phyloP scores from a whole-genome alignment of 2,888 invertebrate species.

The Busseola fusca region DNA sequence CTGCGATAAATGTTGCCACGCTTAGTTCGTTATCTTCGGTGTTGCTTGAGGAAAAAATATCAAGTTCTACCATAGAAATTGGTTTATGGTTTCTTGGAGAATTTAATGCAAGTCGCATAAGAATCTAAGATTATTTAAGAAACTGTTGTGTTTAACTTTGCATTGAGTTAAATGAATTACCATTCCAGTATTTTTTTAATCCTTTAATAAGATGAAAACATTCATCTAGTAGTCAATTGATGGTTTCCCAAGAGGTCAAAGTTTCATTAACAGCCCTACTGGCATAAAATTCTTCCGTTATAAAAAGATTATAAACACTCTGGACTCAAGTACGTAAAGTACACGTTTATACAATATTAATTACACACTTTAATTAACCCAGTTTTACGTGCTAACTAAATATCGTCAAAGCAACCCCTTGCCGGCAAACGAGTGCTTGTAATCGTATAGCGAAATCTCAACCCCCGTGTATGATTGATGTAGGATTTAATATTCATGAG shows the following conservation, averaged over 20 bases:
- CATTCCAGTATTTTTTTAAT: not conserved
- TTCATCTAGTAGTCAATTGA: constrained; percentile 2
- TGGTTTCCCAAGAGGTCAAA: not conserved
- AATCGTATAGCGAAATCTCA: constrained; percentile 71
- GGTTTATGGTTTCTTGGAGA: constrained; percentile 13
- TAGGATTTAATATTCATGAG: constrained; percentile 86
- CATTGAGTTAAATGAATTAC: not conserved
- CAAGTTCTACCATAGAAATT: constrained; percentile 47
- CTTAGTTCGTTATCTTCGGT: constrained; percentile 68
- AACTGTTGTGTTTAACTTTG: not conserved
- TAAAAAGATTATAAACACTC: constrained; percentile 29
- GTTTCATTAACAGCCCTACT: not conserved
- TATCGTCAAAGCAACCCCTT: constrained; percentile 71
- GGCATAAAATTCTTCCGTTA: constrained; percentile 19
- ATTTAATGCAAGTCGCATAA: not conserved
- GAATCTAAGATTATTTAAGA: too few species aligned
- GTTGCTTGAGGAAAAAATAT: constrained; percentile 59
- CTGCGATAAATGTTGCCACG: constrained; percentile 69
- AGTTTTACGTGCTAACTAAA: constrained; percentile 67
- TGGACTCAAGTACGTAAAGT: constrained; percentile 33
- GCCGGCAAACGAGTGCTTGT: constrained; percentile 71
- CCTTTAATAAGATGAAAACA: not conserved
- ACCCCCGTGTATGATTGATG: constrained; percentile 84
- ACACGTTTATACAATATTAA: constrained; percentile 62
- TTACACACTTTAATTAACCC: constrained; percentile 74